Percentiles rank a stretch among this genome's conserved stretches.
Evolutionary conservation across 2,888 invertebrate species (phyloP).

Genomic region (Crossocerus cetratus): DNA sequence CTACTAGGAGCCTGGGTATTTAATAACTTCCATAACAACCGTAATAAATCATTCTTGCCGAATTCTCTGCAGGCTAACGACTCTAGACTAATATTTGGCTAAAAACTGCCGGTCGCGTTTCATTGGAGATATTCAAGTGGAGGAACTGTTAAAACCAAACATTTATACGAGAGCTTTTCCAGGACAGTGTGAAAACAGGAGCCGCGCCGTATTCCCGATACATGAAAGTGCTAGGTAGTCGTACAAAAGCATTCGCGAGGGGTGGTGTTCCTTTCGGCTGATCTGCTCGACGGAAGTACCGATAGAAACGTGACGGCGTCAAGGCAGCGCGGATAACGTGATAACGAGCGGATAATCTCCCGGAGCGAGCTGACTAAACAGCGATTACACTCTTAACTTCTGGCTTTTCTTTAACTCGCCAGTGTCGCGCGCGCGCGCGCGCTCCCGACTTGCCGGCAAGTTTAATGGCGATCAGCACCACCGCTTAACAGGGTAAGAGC

Average conservation of each 20-base stretch:
- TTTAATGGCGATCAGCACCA: constrained; percentile 45
- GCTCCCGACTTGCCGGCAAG: constrained; percentile 13
- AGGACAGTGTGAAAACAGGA: too few relatives aligned
- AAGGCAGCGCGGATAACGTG: constrained; percentile 51
- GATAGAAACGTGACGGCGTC: constrained; percentile 52
- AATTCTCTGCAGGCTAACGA: too few relatives aligned
- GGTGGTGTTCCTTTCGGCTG: constrained; percentile 49
- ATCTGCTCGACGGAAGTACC: constrained; percentile 38
- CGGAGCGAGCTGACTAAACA: constrained; percentile 59
- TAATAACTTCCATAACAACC: too few relatives aligned
- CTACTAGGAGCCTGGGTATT: too few relatives aligned
- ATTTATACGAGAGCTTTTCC: too few relatives aligned
- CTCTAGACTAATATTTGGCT: too few relatives aligned
- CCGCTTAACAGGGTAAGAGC: constrained; percentile 12
- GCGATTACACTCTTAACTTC: constrained; percentile 60
- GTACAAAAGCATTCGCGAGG: constrained; percentile 15
- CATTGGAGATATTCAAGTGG: too few relatives aligned
- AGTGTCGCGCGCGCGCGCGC: constrained; percentile 34
- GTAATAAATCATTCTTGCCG: too few relatives aligned
- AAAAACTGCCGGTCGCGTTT: too few relatives aligned
- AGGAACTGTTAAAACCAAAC: too few relatives aligned
- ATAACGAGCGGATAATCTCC: constrained; percentile 60
- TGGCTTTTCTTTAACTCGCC: constrained; percentile 44
- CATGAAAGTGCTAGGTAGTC: constrained; percentile 22
- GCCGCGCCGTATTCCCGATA: background rate